These are phyloP conservation scores for Xestia xanthographa DNA, from an alignment of 2,888 invertebrate species.

Conservation along the genomic window DNA sequence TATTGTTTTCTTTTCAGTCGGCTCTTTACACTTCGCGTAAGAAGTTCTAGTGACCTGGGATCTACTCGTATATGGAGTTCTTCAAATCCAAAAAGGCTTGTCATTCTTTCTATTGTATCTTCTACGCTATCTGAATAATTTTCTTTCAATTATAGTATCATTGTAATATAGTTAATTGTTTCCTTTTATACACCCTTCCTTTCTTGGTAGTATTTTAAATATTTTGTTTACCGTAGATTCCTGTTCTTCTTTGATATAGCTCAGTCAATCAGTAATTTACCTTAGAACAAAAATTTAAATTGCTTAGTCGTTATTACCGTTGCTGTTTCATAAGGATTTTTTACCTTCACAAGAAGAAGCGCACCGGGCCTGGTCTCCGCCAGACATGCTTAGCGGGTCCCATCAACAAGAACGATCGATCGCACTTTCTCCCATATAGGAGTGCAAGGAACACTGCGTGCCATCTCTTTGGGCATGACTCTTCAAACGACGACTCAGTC, in stretches of 20 bases:
- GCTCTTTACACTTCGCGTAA: slow-evolving; percentile 22
- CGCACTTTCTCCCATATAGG: no score
- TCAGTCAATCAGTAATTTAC: background rate
- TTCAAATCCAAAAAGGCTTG: background rate
- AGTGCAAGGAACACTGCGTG: background rate
- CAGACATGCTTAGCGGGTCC: no score
- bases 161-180: slow-evolving; percentile 6
- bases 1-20: slow-evolving; percentile 38
- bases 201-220: background rate
- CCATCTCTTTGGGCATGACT: background rate
- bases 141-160: background rate
- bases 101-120: background rate
- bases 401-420: no score
- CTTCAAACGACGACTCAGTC: background rate
- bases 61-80: background rate
- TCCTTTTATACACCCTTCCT: background rate
- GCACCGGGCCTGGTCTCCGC: background rate
- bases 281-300: background rate
- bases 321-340: background rate
- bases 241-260: background rate
- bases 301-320: background rate
- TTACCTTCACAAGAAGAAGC: background rate
- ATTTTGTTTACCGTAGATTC: background rate
- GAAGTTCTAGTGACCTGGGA: background rate
- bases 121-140: background rate